These are phyloP conservation scores for Phyllostomus discolor DNA, from an alignment of 2,113 vertebrate species.

Conservation along the genomic window DNA sequence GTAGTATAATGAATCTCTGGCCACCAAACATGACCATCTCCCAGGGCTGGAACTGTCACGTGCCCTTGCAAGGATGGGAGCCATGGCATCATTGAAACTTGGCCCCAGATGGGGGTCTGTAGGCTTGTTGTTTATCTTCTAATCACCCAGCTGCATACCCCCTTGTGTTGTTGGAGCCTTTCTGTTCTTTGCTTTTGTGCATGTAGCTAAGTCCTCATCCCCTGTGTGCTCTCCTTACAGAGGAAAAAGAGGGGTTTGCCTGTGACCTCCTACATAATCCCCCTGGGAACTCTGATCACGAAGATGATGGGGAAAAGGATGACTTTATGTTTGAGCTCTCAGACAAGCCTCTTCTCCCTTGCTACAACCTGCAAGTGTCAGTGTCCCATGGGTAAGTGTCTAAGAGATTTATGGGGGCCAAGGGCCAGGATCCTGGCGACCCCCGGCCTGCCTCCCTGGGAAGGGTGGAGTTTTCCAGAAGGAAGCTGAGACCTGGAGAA, in stretches of 20 bases:
- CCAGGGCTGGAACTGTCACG: neutral
- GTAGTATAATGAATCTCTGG: slow-evolving; percentile 1
- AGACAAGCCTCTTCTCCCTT: slow-evolving; percentile 92
- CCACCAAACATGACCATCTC: neutral
- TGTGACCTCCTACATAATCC: slow-evolving; percentile 93
- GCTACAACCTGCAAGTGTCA: slow-evolving; percentile 96
- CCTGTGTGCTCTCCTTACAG: slow-evolving; percentile 78
- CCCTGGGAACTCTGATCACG: slow-evolving; percentile 84
- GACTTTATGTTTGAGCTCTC: slow-evolving; percentile 97
- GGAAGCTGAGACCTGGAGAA: neutral
- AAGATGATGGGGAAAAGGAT: slow-evolving; percentile 86
- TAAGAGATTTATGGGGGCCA: neutral
- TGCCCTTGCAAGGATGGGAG: neutral
- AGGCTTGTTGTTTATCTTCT: neutral
- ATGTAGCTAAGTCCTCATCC: neutral
- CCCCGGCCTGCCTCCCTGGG: neutral
- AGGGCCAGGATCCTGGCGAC: neutral
- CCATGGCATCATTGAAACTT: neutral
- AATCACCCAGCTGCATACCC: no score
- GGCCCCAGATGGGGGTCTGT: neutral
- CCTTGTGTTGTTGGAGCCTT: neutral
- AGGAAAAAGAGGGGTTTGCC: slow-evolving; percentile 89
- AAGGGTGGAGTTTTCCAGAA: neutral
- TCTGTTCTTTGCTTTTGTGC: neutral
- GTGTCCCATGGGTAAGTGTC: slow-evolving; percentile 92